Percentiles rank a stretch among this genome's conserved stretches.
Evolutionary conservation across 2,113 vertebrate genomes (phyloP).

Genomic region (Psephotus haematonotus): DNA sequence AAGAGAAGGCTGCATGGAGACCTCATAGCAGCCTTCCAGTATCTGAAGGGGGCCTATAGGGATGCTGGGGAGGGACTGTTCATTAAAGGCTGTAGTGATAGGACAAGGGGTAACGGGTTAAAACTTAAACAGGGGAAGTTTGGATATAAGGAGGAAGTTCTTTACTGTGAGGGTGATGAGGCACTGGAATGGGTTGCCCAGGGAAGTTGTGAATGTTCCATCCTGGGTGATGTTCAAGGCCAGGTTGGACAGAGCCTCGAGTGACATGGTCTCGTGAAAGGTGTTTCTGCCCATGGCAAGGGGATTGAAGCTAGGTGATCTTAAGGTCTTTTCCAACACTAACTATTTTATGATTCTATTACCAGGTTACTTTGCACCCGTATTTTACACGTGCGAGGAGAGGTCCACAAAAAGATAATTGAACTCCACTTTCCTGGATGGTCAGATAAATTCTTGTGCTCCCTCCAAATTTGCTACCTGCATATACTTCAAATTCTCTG

Average conservation of each 20-base stretch:
- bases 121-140: too few relatives aligned
- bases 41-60: too few relatives aligned
- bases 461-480: slow-evolving; percentile 40
- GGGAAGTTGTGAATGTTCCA: background rate
- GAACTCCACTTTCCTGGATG: background rate
- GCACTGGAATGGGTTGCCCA: background rate
- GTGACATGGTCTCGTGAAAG: background rate
- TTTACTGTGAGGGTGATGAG: background rate
- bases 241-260: background rate
- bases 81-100: too few relatives aligned
- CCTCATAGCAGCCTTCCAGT: too few relatives aligned
- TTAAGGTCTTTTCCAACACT: background rate
- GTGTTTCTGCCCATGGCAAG: too few relatives aligned
- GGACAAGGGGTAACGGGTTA: too few relatives aligned
- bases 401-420: slow-evolving; percentile 19
- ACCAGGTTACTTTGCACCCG: slow-evolving; percentile 20
- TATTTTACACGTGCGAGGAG: slow-evolving; percentile 26
- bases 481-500: slow-evolving; percentile 37
- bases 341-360: background rate
- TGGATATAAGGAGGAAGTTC: too few relatives aligned
- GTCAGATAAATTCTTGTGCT: slow-evolving; percentile 5
- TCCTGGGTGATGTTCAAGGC: background rate
- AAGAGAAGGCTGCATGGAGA: too few relatives aligned
- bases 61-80: too few relatives aligned
- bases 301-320: background rate